Percentiles rank a stretch among this genome's conserved stretches.
Conservation (phyloP, 2,888 invertebrate genomes). For the Philaethria dido region DNA sequence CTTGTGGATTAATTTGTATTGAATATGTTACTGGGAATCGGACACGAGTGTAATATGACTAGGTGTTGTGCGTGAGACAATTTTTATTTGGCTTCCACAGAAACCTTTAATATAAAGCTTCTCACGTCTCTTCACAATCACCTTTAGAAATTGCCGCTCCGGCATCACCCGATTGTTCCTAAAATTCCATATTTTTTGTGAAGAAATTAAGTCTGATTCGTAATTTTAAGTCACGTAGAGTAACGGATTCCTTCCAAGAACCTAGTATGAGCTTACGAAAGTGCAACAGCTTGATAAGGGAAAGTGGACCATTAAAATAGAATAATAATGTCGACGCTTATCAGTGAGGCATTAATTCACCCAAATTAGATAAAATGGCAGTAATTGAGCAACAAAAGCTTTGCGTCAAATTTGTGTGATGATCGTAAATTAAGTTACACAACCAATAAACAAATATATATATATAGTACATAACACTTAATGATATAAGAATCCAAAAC, state of each 20-base stretch:
- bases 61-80: constrained; percentile 50
- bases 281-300: constrained; percentile 56
- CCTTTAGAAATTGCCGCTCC: constrained; percentile 46
- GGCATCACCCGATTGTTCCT: constrained; percentile 39
- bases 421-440: constrained; percentile 30
- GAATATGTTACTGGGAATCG: constrained; percentile 48
- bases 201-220: constrained; percentile 26
- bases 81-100: constrained; percentile 49
- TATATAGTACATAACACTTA: neutral
- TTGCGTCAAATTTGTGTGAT: constrained; percentile 30
- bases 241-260: neutral
- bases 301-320: constrained; percentile 54
- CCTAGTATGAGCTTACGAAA: constrained; percentile 52
- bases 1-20: constrained; percentile 44
- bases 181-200: constrained; percentile 40
- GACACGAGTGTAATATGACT: constrained; percentile 45
- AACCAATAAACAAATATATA: constrained; percentile 23
- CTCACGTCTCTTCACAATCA: constrained; percentile 47
- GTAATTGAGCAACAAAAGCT: constrained; percentile 43
- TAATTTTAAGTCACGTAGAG: constrained; percentile 41
- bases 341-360: constrained; percentile 45
- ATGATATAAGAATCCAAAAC: constrained; percentile 9
- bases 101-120: constrained; percentile 43
- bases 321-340: constrained; percentile 45
- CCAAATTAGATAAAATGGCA: constrained; percentile 43